phyloP scores from a whole-genome alignment of 2,888 invertebrate species.

The Drosophila nigricruria region DNA sequence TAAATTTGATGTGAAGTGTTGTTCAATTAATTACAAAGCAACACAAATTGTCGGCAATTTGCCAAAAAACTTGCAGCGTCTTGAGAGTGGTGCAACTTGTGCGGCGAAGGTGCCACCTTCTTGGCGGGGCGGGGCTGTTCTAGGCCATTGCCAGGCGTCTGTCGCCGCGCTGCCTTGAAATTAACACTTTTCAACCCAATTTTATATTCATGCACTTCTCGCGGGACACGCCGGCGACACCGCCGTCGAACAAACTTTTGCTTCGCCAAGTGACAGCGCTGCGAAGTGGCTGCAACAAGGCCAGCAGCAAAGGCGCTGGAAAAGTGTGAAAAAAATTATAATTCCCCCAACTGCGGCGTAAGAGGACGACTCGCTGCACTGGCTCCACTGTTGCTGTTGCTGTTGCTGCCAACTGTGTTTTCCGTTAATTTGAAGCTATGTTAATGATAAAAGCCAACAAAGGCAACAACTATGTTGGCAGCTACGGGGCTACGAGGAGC shows the following conservation, averaged over 20 bases:
- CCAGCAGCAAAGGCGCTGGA: conserved; percentile 21
- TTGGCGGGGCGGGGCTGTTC: conserved; percentile 1
- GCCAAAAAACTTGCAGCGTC: conserved; percentile 32
- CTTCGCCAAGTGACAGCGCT: conserved; percentile 42
- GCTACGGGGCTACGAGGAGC: conserved; percentile 25
- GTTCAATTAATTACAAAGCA: conserved; percentile 60
- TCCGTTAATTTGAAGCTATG: conserved; percentile 73
- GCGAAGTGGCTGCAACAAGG: conserved; percentile 47
- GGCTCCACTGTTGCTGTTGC: not conserved
- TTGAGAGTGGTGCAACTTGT: conserved; percentile 18
- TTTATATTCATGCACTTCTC: conserved; percentile 78
- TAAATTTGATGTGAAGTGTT: conserved; percentile 57
- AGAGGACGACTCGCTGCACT: conserved; percentile 22
- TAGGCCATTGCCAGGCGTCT: conserved; percentile 27
- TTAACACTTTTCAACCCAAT: conserved; percentile 78
- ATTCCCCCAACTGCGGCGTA: conserved; percentile 67
- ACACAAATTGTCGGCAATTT: conserved; percentile 41
- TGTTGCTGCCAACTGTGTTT: conserved; percentile 30
- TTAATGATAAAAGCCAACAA: conserved; percentile 80
- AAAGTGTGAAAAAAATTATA: conserved; percentile 69
- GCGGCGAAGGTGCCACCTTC: not conserved
- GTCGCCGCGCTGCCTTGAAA: conserved; percentile 57
- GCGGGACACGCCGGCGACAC: conserved; percentile 45
- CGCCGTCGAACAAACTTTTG: conserved; percentile 36
- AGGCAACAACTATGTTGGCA: conserved; percentile 44